Evolutionary conservation across 2,113 vertebrate genomes (phyloP).

Genomic region (Dasypus novemcinctus): DNA sequence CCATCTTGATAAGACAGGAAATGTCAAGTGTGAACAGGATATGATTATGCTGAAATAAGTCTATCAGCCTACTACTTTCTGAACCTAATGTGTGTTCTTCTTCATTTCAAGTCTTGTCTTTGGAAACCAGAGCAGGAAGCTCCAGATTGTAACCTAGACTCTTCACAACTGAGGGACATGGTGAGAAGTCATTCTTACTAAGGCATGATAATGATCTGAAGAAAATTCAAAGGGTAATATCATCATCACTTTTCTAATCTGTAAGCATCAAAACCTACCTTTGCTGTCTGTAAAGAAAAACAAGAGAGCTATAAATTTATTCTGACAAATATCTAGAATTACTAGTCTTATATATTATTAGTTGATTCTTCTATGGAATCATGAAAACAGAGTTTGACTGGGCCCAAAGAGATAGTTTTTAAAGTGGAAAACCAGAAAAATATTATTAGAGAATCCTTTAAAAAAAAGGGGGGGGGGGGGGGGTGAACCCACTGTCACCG

Average conservation of each 20-base stretch:
- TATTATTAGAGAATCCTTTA: background rate
- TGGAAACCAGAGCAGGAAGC: background rate
- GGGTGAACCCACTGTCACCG: background rate
- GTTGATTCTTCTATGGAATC: background rate
- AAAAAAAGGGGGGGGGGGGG: too few relatives aligned
- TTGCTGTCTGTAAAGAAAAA: background rate
- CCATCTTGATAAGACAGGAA: background rate
- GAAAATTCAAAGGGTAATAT: background rate
- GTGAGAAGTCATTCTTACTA: background rate
- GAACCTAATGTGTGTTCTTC: background rate
- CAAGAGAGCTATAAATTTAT: background rate
- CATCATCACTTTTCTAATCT: background rate
- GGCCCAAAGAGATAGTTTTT: background rate
- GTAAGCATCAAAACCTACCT: background rate
- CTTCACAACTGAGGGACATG: fast-evolving
- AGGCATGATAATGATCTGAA: background rate
- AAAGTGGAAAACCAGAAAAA: background rate
- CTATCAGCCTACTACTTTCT: background rate
- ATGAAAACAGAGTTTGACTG: background rate
- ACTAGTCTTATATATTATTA: background rate
- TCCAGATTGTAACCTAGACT: background rate
- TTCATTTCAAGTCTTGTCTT: background rate
- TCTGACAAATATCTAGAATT: background rate
- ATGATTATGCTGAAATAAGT: background rate
- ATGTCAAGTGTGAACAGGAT: background rate